These are phyloP conservation scores for Microtus montanus DNA, from an alignment of 2,113 vertebrate species.

Conservation along the genomic window DNA sequence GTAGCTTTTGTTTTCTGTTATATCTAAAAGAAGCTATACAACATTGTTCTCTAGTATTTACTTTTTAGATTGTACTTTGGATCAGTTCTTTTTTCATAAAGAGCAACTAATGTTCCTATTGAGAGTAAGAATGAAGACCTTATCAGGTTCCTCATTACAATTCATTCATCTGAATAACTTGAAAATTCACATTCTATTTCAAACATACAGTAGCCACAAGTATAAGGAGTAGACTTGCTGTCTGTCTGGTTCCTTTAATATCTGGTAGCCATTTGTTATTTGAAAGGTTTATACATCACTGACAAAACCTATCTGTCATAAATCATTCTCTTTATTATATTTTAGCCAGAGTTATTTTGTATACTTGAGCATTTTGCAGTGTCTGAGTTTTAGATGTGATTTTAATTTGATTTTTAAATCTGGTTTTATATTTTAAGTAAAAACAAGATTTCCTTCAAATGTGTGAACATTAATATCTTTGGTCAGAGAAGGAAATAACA, in stretches of 20 bases:
- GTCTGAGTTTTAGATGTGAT: constrained; percentile 34
- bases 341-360: constrained; percentile 53
- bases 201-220: constrained; percentile 32
- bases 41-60: neutral
- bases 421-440: constrained; percentile 45
- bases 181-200: constrained; percentile 32
- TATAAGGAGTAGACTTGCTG: neutral
- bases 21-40: constrained; percentile 17
- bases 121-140: constrained; percentile 23
- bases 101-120: neutral
- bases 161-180: constrained; percentile 41
- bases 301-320: neutral
- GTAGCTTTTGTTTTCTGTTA: neutral
- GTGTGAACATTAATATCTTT: constrained; percentile 38
- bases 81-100: neutral
- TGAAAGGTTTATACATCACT: neutral
- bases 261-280: neutral
- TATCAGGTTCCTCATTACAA: constrained; percentile 35
- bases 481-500: constrained; percentile 17
- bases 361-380: neutral
- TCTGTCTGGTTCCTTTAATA: constrained; percentile 14
- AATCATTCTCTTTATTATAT: constrained; percentile 1
- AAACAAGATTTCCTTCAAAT: constrained; percentile 40
- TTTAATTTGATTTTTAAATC: constrained; percentile 52
- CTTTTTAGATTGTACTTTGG: constrained; percentile 35